These are phyloP conservation scores for Drosophila algonquin DNA, from an alignment of 2,888 invertebrate species.

Conservation along the genomic window DNA sequence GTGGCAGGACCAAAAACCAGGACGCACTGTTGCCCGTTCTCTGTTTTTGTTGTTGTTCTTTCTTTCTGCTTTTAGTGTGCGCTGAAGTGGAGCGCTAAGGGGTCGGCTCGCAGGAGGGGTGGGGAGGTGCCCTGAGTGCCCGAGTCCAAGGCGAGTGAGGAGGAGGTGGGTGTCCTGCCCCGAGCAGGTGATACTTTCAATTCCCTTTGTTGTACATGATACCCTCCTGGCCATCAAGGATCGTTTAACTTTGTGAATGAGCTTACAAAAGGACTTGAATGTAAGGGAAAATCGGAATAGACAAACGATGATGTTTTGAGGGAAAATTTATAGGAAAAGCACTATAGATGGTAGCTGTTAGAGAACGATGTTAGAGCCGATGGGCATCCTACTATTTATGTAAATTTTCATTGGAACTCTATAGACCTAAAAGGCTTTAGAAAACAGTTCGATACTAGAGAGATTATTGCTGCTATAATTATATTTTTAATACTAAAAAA, in stretches of 20 bases:
- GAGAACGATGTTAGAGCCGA: not conserved
- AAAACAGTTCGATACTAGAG: no score
- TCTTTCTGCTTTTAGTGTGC: slow-evolving; percentile 53
- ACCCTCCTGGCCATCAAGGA: slow-evolving; percentile 18
- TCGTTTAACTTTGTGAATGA: slow-evolving; percentile 16
- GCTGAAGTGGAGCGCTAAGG: slow-evolving; percentile 72
- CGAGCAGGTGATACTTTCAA: slow-evolving; percentile 71
- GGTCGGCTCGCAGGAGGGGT: slow-evolving; percentile 20
- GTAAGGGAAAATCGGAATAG: not conserved
- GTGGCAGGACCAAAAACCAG: slow-evolving; percentile 51
- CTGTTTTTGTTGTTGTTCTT: not conserved
- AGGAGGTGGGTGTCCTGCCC: slow-evolving; percentile 23
- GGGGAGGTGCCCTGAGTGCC: slow-evolving; percentile 1
- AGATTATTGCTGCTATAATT: no score
- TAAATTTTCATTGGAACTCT: no score
- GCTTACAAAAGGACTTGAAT: slow-evolving; percentile 13
- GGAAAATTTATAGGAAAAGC: not conserved
- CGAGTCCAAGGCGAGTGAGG: slow-evolving; percentile 3
- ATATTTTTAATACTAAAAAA: no score
- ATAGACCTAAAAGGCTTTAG: no score
- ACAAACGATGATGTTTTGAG: not conserved
- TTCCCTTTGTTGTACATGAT: slow-evolving; percentile 21
- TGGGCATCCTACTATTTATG: no score
- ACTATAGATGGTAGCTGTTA: no score
- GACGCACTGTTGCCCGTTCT: slow-evolving; percentile 35